Base-by-base conservation (phyloP, 1,140 invertebrate species). In the Drosophila nasuta region DNA sequence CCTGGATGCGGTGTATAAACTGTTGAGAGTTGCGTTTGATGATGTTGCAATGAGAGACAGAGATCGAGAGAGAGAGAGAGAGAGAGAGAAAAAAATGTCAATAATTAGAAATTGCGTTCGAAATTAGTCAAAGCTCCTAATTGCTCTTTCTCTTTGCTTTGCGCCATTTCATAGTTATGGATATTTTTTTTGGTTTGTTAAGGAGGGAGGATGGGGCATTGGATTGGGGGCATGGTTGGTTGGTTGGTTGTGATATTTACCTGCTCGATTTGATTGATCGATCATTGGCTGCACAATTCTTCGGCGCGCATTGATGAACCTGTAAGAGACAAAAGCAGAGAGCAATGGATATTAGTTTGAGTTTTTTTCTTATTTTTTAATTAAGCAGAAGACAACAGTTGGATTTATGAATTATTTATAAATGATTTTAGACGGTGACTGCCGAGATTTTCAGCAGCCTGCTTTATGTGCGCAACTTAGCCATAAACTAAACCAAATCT, bases 291-390 rank as follows among this genome's bases (percentile, higher is more conserved):
- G 98, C 77, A 99, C 97, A 94, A 99, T 99, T 95, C 98, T 96
- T 94, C 98, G 96, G 94, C 98, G 96, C 92, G 98, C 98, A 94
- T 99, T 99, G 93, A 99, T 99, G 93, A 99, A 99, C 98, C 98
- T 97, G 95, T 68, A 96, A 96, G 91, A 94, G 88, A 91, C 67
- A 77, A 52, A 77, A 46, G 46, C 20, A 64, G 11, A 75, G 58
- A 77, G n/a, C 54, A 46, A 48, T 57, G 48, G 8, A 59, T 30
- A 52, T 79, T 70, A 72, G 57, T 54, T 70, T 46, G 15, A 38
- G 52, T 45, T 63, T 72, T 13, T 60, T 60, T 45, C 58, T 72
- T 13, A 51, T 60, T 13, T 20, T 33, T 79, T 87, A 87, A 87
- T 90, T 91, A 87, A 78, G 67, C 58, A 67, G 45, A 72, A 49